Base-by-base conservation (phyloP, 2,888 invertebrate species). In the Tipula unca region DNA sequence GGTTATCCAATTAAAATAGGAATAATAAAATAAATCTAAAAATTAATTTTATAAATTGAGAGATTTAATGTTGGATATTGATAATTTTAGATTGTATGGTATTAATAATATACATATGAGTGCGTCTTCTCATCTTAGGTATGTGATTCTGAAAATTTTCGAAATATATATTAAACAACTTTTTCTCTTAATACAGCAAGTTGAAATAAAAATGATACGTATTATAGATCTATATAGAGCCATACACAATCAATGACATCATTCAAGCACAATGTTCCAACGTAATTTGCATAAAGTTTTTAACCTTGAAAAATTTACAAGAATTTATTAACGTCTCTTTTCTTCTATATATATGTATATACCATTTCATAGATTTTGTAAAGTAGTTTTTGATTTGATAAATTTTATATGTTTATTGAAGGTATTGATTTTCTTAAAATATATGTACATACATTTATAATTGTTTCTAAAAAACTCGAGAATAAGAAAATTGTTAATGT, bases 231-330 rank as follows among this genome's bases (percentile, higher is more conserved):
- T 69, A 69, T 20, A 25, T 69, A 25, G 8, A 69, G 20, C 20
- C 8, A 69, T 25, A 69, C n/a, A 83, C 8, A 29, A 29, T 32
- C 83, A 17, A 83, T 83, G 83, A 83, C 83, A 83, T 83, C 83
- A 83, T 83, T 83, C 35, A 83, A 83, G 32, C 32, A 83, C 32
- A 83, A 32, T 83, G 32, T 83, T 83, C 32, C 32, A 83, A 8
- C 32, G 35, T 32, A 83, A 83, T 32, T 83, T 83, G 83, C 83
- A 83, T 83, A 83, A 83, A n/a, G 14, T 83, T 32, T 14, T 83
- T 32, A 83, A 29, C 83, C 83, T 83, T 83, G 83, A 83, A 83
- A n/a, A 83, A n/a, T 6, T 48, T 48, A 48, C 48, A 48, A 48
- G 3, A 48, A 48, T 48, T 48, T 48, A n/a, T 17, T n/a, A 48